Conservation (phyloP, 2,113 vertebrate genomes). For the Uria lomvia region DNA sequence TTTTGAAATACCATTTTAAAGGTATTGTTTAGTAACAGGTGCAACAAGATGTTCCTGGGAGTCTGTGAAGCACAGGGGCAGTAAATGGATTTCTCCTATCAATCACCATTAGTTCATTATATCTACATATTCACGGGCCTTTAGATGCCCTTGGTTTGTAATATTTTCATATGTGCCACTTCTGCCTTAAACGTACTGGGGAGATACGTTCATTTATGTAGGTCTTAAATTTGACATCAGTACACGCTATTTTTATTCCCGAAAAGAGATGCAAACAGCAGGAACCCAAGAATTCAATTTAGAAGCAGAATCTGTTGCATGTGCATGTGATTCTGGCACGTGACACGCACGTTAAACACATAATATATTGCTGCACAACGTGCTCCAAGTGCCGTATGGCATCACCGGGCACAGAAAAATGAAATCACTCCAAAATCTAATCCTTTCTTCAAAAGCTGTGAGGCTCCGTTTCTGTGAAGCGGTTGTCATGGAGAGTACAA, state of each 20-base stretch:
- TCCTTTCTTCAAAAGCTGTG: neutral
- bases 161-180: neutral
- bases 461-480: neutral
- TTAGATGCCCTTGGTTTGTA: neutral
- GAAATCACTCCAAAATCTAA: neutral
- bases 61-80: neutral
- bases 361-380: neutral
- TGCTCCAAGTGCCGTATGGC: neutral
- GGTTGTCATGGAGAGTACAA: constrained; percentile 47
- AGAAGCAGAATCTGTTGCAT: neutral
- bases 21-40: neutral
- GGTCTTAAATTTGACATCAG: neutral
- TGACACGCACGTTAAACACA: neutral
- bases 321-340: neutral
- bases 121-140: neutral
- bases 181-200: neutral
- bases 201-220: neutral
- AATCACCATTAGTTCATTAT: neutral
- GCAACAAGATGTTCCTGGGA: neutral
- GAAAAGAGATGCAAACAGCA: constrained; percentile 47
- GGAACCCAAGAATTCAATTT: neutral
- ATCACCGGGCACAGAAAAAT: neutral
- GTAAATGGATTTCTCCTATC: neutral
- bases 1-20: neutral
- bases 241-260: neutral